phyloP scores from a whole-genome alignment of 2,113 vertebrate genomes.

The Nannobrachium achirus region DNA sequence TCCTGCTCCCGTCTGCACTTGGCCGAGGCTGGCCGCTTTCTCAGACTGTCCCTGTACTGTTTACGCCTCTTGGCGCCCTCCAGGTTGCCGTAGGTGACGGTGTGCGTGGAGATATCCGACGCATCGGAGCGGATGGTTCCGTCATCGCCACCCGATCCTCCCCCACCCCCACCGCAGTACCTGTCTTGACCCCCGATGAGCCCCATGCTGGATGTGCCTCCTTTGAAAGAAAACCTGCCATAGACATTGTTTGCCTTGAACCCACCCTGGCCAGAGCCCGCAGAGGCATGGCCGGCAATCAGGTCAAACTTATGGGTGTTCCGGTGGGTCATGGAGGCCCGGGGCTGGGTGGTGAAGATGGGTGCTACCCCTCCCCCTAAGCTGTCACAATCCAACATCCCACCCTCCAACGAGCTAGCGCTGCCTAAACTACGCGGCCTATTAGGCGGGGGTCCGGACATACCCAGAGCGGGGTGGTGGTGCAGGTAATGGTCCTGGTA shows the following conservation, averaged over 20 bases:
- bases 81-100: conserved; percentile 97
- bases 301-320: conserved; percentile 88
- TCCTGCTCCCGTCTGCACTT: conserved; percentile 95
- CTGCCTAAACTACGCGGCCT: conserved; percentile 94
- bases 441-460: conserved; percentile 81
- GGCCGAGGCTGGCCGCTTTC: conserved; percentile 96
- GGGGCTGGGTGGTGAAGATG: conserved; percentile 92
- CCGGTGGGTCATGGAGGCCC: conserved; percentile 87
- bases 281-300: conserved; percentile 86
- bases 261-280: conserved; percentile 78
- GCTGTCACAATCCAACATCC: conserved; percentile 96
- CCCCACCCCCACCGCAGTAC: conserved; percentile 80
- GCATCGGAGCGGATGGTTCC: conserved; percentile 94
- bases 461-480: conserved; percentile 88
- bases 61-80: conserved; percentile 93
- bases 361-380: conserved; percentile 84
- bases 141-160: conserved; percentile 84
- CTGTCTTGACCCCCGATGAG: conserved; percentile 85
- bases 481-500: conserved; percentile 98
- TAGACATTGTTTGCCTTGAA: conserved; percentile 91
- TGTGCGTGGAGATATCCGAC: conserved; percentile 98
- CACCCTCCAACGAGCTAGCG: conserved; percentile 94
- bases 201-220: conserved; percentile 83
- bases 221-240: conserved; percentile 97
- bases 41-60: conserved; percentile 98